Evolutionary conservation across 2,797 vertebrate species (phyloP).

Genomic region (Pogoniulus pusillus): DNA sequence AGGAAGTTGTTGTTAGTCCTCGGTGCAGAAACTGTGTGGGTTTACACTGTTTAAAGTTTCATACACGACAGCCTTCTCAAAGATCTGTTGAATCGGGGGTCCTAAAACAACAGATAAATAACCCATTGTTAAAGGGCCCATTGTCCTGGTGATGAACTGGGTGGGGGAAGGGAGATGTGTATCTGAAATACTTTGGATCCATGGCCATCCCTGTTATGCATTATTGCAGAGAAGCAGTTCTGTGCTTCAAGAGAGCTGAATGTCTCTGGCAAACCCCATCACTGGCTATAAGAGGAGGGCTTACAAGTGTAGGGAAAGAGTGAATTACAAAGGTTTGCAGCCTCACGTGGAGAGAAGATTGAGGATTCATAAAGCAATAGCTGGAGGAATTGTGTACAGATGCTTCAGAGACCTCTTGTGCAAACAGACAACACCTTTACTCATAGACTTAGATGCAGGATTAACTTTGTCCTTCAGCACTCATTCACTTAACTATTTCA

Average conservation of each 20-base stretch:
- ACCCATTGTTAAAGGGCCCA: not conserved
- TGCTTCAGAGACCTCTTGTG: conserved; percentile 37
- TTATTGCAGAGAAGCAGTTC: conserved; percentile 1
- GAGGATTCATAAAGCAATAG: conserved; percentile 40
- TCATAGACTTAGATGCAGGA: conserved; percentile 11
- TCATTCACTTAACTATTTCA: conserved; percentile 1
- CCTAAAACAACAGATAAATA: not conserved
- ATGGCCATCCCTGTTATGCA: not conserved
- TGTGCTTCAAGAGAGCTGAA: not conserved
- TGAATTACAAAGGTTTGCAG: conserved; percentile 30
- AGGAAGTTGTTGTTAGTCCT: not conserved
- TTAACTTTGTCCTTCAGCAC: conserved; percentile 2
- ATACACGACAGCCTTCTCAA: not conserved
- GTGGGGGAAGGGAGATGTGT: not conserved
- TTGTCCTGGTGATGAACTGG: not conserved
- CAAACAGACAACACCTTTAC: not conserved
- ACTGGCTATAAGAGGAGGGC: not conserved
- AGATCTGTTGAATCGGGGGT: not conserved
- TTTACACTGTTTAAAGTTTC: not conserved
- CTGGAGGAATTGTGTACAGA: not conserved
- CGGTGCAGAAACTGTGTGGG: not conserved
- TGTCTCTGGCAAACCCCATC: not conserved
- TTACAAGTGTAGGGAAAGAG: not conserved
- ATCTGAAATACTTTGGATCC: not conserved
- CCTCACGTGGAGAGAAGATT: conserved; percentile 17